A percentile compares a stretch with the other conserved stretches of the same genome.
phyloP scores from a whole-genome alignment of 2,888 invertebrate species.

The Pterostichus madidus region DNA sequence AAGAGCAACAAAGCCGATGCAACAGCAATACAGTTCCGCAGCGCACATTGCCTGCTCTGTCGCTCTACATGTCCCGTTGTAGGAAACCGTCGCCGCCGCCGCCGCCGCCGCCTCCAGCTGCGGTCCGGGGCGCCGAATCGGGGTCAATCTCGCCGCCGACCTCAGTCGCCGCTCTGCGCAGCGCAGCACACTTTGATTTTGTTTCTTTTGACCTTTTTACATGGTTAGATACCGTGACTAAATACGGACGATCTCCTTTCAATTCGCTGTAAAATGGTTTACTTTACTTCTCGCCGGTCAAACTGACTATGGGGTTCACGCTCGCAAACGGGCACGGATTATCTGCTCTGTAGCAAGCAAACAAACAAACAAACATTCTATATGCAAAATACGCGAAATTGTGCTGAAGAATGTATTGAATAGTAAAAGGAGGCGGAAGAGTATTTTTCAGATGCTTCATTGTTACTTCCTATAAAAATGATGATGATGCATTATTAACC shows the following conservation, averaged over 20 bases:
- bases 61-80: constrained; percentile 25
- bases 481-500: neutral
- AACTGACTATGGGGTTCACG: constrained; percentile 8
- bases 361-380: neutral
- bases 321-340: constrained; percentile 8
- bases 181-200: constrained; percentile 51
- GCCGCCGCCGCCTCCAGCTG: neutral
- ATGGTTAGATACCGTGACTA: constrained; percentile 58
- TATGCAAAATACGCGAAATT: neutral
- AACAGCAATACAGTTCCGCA: neutral
- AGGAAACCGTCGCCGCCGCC: neutral
- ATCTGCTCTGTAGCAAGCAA: constrained; percentile 26
- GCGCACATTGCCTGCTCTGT: neutral
- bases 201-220: constrained; percentile 65
- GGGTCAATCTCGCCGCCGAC: constrained; percentile 58
- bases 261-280: constrained; percentile 50
- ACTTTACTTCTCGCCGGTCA: constrained; percentile 29
- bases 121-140: constrained; percentile 40
- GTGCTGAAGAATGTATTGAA: neutral
- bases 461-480: neutral
- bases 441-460: neutral
- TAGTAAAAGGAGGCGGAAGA: neutral
- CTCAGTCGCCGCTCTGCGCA: constrained; percentile 39
- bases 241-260: constrained; percentile 60
- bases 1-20: neutral